These are phyloP conservation scores for Gortyna flavago DNA, from an alignment of 2,888 invertebrate genomes.

Conservation along the genomic window DNA sequence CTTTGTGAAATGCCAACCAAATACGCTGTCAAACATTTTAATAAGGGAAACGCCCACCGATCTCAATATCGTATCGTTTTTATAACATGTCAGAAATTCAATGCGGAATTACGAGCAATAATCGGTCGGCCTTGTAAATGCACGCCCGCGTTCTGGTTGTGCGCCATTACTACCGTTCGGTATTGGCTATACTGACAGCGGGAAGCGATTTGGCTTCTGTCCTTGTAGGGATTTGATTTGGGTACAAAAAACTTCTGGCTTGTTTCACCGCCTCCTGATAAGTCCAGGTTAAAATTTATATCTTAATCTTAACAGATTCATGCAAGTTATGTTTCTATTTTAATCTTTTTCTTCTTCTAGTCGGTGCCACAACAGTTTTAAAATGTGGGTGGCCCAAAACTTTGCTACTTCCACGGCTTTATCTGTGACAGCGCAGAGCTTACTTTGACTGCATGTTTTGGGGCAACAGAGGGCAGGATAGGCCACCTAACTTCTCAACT, in stretches of 20 bases:
- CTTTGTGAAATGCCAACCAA: conserved; percentile 16
- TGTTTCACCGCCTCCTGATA: background rate
- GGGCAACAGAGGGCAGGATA: background rate
- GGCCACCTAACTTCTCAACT: background rate
- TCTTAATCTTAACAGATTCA: background rate
- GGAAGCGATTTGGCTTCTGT: conserved; percentile 9
- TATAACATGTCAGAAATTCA: conserved; percentile 59
- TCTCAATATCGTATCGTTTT: conserved; percentile 43
- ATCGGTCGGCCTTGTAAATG: conserved; percentile 61
- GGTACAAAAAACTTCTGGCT: background rate
- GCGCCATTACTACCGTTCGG: conserved; percentile 43
- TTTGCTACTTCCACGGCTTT: background rate
- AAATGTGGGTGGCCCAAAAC: background rate
- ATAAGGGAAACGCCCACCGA: conserved; percentile 36
- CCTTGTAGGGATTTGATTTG: background rate
- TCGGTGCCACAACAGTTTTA: background rate
- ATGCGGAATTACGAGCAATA: conserved; percentile 64
- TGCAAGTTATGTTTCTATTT: background rate
- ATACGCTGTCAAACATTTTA: conserved; percentile 41
- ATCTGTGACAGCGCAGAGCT: background rate
- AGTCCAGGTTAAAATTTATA: background rate
- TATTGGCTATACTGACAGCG: conserved; percentile 32
- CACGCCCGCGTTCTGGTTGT: conserved; percentile 58
- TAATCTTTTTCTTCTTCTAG: background rate
- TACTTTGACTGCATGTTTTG: no score